Evolutionary conservation across 2,113 vertebrate species (phyloP).

Genomic region (Rostratula benghalensis): DNA sequence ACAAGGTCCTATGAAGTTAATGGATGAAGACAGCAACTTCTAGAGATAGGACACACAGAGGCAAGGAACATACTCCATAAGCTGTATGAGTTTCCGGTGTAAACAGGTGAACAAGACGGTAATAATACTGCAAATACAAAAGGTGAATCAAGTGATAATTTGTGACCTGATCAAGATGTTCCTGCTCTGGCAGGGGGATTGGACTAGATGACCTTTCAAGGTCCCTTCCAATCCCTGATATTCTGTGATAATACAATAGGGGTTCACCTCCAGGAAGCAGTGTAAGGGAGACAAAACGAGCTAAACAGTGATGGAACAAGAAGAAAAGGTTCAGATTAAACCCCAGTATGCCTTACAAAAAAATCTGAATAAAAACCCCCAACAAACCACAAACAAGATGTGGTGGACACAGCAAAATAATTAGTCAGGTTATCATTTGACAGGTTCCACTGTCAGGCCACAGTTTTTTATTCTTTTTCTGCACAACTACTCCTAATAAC

Average conservation of each 20-base stretch:
- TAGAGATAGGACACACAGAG: background rate
- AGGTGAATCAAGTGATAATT: background rate
- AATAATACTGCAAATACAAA: background rate
- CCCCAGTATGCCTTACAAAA: background rate
- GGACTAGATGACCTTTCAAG: too few species aligned
- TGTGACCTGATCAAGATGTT: too few species aligned
- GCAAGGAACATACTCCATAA: background rate
- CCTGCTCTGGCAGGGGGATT: too few species aligned
- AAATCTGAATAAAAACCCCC: background rate
- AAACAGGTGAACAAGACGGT: background rate
- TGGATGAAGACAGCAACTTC: background rate
- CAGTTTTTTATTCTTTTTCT: background rate
- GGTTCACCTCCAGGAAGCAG: background rate
- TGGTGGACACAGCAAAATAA: background rate
- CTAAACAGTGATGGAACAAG: background rate
- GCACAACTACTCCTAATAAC: background rate
- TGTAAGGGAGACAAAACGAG: fast-evolving
- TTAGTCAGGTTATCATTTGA: background rate
- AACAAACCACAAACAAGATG: background rate
- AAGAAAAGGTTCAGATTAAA: background rate
- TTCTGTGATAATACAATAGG: background rate
- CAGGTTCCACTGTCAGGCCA: background rate
- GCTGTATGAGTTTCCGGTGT: background rate
- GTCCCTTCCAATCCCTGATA: too few species aligned
- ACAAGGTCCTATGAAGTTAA: background rate